Base-by-base conservation (phyloP, 2,797 vertebrate genomes). In the Valencia hispanica region DNA sequence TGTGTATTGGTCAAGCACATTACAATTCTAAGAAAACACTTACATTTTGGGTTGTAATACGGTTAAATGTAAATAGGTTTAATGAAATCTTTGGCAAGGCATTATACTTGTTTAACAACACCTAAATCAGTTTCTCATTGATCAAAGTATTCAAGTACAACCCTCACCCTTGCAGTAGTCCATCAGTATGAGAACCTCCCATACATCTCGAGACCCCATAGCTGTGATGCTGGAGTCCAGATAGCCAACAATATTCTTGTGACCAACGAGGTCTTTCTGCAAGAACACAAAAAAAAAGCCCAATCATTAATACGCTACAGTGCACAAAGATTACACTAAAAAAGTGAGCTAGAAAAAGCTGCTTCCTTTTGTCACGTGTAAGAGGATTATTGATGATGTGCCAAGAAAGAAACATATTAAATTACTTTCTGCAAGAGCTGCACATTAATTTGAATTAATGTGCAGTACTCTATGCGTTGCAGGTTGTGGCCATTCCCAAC, bases 151-250 rank as follows among this genome's bases (percentile, higher is more conserved):
- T 7, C 25, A 25, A 43, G 39, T 8, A 68, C 75, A 78, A 30
- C 55, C 76, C 96, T 95, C 81, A 99, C 98, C 98, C 90, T 97
- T 96, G 91, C 98, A 99, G 91, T 96, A 98, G 89, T 99, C 98
- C 98, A 99, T 99, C 0, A 99, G 96, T 79, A 99, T 99, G 86
- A 99, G 95, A 74, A 99, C 98, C 83, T 99, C 98, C 98, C 98
- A 99, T 1, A 99, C 98, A 0, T 99, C 98, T 5, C 98, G 96
- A 0, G 96, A 97, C 83, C 98, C 98, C 59, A 98, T 95, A 0
- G 95, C 96, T 30, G 96, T 98, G 86, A 99, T 97, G 84, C 96
- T 98, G 81, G 98, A 99, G 91, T 99, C 98, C 72, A 99, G 96
- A 92, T 97, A 99, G 0, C 97, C 97, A 1, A 99, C 98, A 0